Evolutionary conservation across 2,888 invertebrate species (phyloP).

Genomic region (Tipula vernalis): DNA sequence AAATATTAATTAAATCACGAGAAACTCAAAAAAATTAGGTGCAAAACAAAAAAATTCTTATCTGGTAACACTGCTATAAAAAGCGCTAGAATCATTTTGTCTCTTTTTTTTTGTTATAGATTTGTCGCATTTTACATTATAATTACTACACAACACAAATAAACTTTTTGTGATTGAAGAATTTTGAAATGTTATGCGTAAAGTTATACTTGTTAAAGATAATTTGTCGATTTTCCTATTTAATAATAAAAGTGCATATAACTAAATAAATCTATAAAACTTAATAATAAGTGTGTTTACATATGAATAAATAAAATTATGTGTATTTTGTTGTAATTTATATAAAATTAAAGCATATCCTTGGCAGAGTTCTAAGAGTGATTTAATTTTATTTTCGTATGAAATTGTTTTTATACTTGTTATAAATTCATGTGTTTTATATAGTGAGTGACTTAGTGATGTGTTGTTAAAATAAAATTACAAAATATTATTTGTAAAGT

Average conservation of each 20-base stretch:
- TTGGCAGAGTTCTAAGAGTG: constrained; percentile 12
- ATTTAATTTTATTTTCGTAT: background rate
- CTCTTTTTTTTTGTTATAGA: background rate
- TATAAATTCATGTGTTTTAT: background rate
- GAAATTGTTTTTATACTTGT: background rate
- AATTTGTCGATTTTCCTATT: background rate
- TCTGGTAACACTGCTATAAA: background rate
- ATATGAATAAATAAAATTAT: background rate
- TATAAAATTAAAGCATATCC: constrained; percentile 8
- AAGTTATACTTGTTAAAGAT: background rate
- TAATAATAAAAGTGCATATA: background rate
- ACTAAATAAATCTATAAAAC: background rate
- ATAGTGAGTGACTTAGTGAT: background rate
- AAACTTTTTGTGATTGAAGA: background rate
- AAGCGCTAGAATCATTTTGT: background rate
- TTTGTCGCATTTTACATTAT: background rate
- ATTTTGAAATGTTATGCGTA: constrained; percentile 6
- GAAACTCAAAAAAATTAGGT: background rate
- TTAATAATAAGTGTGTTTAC: background rate
- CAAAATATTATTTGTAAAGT: background rate
- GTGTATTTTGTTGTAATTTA: background rate
- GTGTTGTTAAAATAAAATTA: background rate
- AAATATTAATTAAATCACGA: background rate
- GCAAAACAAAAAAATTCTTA: background rate
- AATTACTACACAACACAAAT: background rate